Conservation (phyloP, 2,113 vertebrate genomes). For the Xiphophorus couchianus region DNA sequence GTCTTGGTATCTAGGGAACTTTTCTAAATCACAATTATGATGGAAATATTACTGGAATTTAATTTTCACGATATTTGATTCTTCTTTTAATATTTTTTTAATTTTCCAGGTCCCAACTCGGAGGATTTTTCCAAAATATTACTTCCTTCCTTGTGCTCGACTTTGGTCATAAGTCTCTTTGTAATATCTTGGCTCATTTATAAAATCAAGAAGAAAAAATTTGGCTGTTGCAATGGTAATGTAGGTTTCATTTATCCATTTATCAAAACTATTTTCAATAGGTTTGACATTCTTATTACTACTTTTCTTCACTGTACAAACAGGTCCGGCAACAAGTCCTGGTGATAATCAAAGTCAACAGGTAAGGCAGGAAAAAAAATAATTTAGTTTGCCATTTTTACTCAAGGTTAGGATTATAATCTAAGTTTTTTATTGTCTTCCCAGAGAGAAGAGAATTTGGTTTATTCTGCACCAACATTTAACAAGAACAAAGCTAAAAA, state of each 20-base stretch:
- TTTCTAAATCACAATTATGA: background rate
- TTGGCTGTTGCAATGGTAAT: background rate
- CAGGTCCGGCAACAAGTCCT: background rate
- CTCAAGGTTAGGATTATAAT: background rate
- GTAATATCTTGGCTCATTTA: constrained; percentile 9
- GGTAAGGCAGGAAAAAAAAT: background rate
- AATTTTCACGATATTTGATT: rapidly evolving
- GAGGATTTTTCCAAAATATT: background rate
- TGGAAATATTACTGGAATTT: background rate
- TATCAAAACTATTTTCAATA: background rate
- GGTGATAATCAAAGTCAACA: background rate
- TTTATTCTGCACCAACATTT: rapidly evolving
- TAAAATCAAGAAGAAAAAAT: rapidly evolving
- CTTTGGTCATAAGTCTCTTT: constrained; percentile 6
- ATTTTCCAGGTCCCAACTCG: rapidly evolving
- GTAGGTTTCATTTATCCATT: rapidly evolving
- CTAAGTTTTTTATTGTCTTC: background rate
- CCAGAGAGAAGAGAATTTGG: background rate
- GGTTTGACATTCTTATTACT: background rate
- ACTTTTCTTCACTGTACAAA: background rate
- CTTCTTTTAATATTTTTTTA: rapidly evolving
- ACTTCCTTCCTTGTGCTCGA: rapidly evolving
- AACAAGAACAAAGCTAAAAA: background rate
- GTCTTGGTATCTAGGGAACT: background rate
- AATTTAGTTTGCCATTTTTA: background rate